Conservation (phyloP, 2,888 invertebrate genomes). For the Lasioglossum figueresi region DNA sequence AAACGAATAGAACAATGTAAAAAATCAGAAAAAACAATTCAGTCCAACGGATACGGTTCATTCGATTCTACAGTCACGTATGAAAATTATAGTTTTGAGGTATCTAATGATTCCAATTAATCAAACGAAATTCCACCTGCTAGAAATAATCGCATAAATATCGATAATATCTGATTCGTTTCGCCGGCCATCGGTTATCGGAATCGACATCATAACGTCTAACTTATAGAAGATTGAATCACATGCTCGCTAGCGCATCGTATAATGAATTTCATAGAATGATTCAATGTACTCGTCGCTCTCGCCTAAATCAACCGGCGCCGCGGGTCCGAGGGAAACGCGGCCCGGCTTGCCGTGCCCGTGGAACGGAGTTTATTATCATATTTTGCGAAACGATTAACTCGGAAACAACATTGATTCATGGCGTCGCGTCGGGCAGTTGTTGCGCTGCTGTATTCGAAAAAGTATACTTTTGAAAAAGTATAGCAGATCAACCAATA, state of each 20-base stretch:
- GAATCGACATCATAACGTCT: background rate
- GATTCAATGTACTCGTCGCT: constrained; percentile 7
- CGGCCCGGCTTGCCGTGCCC: background rate
- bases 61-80: background rate
- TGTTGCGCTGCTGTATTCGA: background rate
- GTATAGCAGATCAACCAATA: background rate
- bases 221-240: constrained; percentile 1
- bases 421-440: background rate
- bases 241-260: background rate
- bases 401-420: constrained; percentile 1
- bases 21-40: background rate
- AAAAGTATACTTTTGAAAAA: too few relatives aligned
- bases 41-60: background rate
- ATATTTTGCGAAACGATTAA: constrained; percentile 17
- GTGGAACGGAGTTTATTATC: constrained; percentile 6
- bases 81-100: background rate
- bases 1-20: background rate
- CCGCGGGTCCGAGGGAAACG: background rate
- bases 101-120: background rate
- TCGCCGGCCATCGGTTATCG: background rate
- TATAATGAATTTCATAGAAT: constrained; percentile 10
- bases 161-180: background rate
- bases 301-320: constrained; percentile 5
- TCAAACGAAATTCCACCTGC: background rate
- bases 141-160: background rate